These are phyloP conservation scores for Macrosiphum euphorbiae DNA, from an alignment of 2,888 invertebrate species.

Conservation along the genomic window DNA sequence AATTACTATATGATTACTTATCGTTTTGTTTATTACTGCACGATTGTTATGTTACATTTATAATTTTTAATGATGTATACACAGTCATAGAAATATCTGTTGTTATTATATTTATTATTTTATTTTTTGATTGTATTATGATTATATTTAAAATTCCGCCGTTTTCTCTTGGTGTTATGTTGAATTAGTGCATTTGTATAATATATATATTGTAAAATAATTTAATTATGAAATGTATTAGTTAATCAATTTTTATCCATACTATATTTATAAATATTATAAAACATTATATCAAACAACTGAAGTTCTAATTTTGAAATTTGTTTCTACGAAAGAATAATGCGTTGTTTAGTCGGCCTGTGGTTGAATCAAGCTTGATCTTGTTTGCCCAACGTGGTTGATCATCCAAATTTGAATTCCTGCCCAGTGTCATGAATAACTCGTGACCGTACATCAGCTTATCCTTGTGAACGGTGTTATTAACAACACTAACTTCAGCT, in stretches of 20 bases:
- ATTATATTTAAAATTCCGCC: conserved; percentile 45
- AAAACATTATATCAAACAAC: conserved; percentile 13
- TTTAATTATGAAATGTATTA: conserved; percentile 27
- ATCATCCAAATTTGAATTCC: background rate
- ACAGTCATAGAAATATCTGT: conserved; percentile 54
- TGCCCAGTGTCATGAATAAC: conserved; percentile 31
- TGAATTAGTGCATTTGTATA: conserved; percentile 50
- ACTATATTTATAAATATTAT: conserved; percentile 40
- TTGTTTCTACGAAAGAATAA: conserved; percentile 58
- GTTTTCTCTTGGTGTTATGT: conserved; percentile 50
- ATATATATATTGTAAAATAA: conserved; percentile 47
- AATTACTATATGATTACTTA: conserved; percentile 31
- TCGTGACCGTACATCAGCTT: conserved; percentile 51
- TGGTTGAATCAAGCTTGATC: conserved; percentile 39
- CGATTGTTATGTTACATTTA: conserved; percentile 50
- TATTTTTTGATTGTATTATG: conserved; percentile 49
- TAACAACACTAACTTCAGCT: background rate
- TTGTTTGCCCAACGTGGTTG: conserved; percentile 50
- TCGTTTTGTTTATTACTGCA: conserved; percentile 35
- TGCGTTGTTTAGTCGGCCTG: conserved; percentile 49
- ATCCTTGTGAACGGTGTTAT: background rate
- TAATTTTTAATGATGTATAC: conserved; percentile 44
- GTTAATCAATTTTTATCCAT: conserved; percentile 38
- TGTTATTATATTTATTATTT: conserved; percentile 57
- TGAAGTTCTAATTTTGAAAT: conserved; percentile 54